Evolutionary conservation across 2,797 vertebrate genomes (phyloP), one percentile per base, ranked within the genome.

Genomic region (Sebastes nivosus): DNA sequence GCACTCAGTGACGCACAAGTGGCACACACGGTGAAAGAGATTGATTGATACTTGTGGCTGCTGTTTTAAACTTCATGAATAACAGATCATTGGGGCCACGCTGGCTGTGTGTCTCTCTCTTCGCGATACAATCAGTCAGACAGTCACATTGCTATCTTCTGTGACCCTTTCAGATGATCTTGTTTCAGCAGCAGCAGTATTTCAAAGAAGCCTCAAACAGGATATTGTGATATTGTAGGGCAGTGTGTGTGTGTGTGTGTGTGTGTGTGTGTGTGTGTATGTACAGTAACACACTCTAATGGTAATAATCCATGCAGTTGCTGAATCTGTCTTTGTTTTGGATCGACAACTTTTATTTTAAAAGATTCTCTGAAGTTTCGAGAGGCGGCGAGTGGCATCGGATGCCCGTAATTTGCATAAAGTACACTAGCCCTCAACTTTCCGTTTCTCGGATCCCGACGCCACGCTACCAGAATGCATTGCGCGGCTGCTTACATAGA

Each of bases 1-100:
- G 90, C 90, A 85, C 84, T 83, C 84, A 22, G 88, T 94, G 93
- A 94, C 89, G 92, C 93, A 89, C 87, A 18, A 87, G 30, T 89
- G 84, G 91, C 85, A 85, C 87, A 85, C 67, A 73, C 13, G 64
- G 72, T 50, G 75, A 74, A 78, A 79, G 78, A 87, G 82, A 89
- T 83, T 80, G 90, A 94, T 90, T 82, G 88, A 92, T 91, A 65
- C 50, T 80, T 73, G 74, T 79, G 79, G 77, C 66, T 80, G 70
- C 69, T 69, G 82, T 82, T 89, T 90, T 52, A 86, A 92, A 91
- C 81, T 82, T 79, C 78, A 89, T 88, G 82, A 87, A 89, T 77
- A 87, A 84, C 73, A 87, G 85, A 88, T 82, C 67, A 20, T 24
- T 38, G 36, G 42, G 42, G 42, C 22, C 22, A 2, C n/a, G 16